These are phyloP conservation scores for Pardosa pseudoannulata DNA, from an alignment of 2,888 invertebrate species.

Conservation along the genomic window DNA sequence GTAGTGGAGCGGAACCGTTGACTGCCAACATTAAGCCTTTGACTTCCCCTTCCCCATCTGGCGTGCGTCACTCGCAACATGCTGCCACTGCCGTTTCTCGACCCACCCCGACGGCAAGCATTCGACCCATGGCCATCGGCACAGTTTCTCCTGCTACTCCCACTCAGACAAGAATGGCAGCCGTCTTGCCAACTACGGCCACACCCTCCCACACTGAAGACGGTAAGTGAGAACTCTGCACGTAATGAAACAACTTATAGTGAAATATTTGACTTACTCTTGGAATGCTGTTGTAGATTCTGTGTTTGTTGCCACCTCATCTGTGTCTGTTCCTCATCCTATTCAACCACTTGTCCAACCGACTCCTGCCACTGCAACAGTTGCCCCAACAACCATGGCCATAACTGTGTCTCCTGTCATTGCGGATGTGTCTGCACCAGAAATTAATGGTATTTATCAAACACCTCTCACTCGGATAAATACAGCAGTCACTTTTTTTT, in stretches of 20 bases:
- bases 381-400: slow-evolving; percentile 72
- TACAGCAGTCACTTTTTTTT: too few species aligned
- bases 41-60: slow-evolving; percentile 82
- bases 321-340: slow-evolving; percentile 48
- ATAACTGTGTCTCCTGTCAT: slow-evolving; percentile 68
- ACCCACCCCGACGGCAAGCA: slow-evolving; percentile 91
- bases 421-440: slow-evolving; percentile 39
- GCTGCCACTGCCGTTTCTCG: slow-evolving; percentile 80
- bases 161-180: slow-evolving; percentile 71
- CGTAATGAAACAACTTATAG: too few species aligned
- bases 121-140: slow-evolving; percentile 90
- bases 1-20: slow-evolving; percentile 80
- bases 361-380: slow-evolving; percentile 72
- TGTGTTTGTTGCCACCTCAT: slow-evolving; percentile 21
- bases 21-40: slow-evolving; percentile 97
- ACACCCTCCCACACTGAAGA: slow-evolving; percentile 37
- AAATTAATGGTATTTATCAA: background rate
- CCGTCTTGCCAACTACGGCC: slow-evolving; percentile 74
- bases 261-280: too few species aligned
- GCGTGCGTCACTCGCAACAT: slow-evolving; percentile 63
- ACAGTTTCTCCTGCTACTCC: slow-evolving; percentile 74
- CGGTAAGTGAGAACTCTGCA: background rate
- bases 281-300: slow-evolving; percentile 33
- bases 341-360: slow-evolving; percentile 73
- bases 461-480: too few species aligned